Conservation (phyloP, 1,140 invertebrate species). For the Drosophila bifasciata region DNA sequence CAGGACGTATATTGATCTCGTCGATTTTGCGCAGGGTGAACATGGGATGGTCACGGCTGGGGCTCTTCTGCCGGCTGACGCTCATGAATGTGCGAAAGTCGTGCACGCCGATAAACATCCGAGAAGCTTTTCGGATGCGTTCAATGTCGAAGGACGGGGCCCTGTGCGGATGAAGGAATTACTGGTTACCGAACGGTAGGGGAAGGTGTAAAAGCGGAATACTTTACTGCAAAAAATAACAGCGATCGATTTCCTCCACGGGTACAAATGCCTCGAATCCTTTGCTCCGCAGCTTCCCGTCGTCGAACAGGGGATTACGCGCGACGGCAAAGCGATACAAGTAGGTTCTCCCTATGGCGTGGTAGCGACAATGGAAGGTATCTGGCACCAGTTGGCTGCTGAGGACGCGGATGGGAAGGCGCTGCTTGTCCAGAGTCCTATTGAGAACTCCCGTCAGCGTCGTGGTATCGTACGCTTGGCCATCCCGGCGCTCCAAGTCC, state of each 20-base stretch:
- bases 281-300: constrained; percentile 46
- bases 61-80: constrained; percentile 81
- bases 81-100: constrained; percentile 89
- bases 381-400: constrained; percentile 86
- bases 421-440: constrained; percentile 85
- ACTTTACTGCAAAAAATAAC: constrained; percentile 75
- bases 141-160: constrained; percentile 86
- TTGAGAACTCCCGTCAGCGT: constrained; percentile 85
- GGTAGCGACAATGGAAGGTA: constrained; percentile 86
- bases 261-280: constrained; percentile 61
- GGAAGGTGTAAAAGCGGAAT: accelerated
- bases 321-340: constrained; percentile 87
- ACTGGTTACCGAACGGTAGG: neutral
- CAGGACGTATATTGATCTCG: constrained; percentile 85
- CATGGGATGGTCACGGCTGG: constrained; percentile 83
- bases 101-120: constrained; percentile 87
- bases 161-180: constrained; percentile 80
- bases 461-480: constrained; percentile 84
- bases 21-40: constrained; percentile 84
- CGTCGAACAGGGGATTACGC: constrained; percentile 55
- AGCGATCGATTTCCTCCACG: constrained; percentile 76
- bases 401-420: constrained; percentile 86
- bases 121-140: constrained; percentile 85
- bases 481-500: constrained; percentile 85
- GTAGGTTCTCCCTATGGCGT: constrained; percentile 87